phyloP scores from a whole-genome alignment of 2,113 vertebrate species.

The Dasyurus viverrinus region DNA sequence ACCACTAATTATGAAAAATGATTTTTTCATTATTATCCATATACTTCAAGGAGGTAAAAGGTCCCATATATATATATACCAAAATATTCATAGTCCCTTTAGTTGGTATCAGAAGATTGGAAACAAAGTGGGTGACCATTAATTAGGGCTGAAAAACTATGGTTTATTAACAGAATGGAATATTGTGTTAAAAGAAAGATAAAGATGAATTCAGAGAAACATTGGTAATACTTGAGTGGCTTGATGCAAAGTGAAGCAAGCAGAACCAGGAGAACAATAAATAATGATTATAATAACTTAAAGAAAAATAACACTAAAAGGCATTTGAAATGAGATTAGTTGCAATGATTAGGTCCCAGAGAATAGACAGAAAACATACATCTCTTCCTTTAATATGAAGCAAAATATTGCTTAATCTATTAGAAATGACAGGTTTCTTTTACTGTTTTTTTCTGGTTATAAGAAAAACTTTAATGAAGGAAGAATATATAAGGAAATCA shows the following conservation, averaged over 20 bases:
- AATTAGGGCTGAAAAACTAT: neutral
- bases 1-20: neutral
- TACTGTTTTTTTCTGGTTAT: neutral
- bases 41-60: neutral
- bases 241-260: neutral
- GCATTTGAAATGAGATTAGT: neutral
- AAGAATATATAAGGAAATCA: neutral
- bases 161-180: neutral
- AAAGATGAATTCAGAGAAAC: neutral
- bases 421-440: neutral
- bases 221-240: neutral
- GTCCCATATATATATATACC: neutral
- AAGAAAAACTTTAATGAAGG: neutral
- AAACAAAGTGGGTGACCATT: neutral
- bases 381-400: neutral
- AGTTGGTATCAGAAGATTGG: neutral
- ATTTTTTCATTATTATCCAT: neutral
- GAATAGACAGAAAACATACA: neutral
- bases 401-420: neutral
- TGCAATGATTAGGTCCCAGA: neutral
- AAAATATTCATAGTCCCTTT: neutral
- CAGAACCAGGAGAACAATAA: neutral
- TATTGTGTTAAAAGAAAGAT: neutral
- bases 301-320: neutral
- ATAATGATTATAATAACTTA: neutral